Conservation (phyloP, 2,113 vertebrate species). For the Pseudopodoces humilis region DNA sequence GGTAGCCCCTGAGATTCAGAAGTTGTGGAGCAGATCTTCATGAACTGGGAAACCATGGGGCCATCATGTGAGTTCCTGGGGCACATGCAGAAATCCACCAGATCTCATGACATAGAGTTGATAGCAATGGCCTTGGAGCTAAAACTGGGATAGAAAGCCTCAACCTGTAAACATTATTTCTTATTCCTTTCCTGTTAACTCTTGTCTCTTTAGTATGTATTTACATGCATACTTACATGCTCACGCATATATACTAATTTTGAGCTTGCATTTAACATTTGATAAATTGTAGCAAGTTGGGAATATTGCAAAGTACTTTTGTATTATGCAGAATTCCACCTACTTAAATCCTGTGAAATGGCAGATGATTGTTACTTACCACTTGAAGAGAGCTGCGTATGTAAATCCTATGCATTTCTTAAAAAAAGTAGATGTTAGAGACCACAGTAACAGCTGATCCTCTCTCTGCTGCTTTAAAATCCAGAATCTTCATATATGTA, state of each 20-base stretch:
- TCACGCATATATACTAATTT: not conserved
- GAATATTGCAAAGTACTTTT: not conserved
- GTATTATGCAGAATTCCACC: not conserved
- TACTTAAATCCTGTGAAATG: not conserved
- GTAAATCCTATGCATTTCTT: conserved; percentile 34
- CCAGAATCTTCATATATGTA: not conserved
- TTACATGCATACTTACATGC: not conserved
- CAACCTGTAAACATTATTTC: not conserved
- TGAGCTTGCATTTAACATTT: not conserved
- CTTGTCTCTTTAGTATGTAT: not conserved
- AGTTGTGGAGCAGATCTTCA: not conserved
- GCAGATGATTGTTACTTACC: not conserved
- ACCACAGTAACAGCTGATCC: conserved; percentile 17
- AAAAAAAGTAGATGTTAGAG: conserved; percentile 4
- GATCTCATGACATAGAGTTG: not conserved
- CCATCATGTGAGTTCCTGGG: not conserved
- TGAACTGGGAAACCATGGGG: not conserved
- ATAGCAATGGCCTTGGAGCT: not conserved
- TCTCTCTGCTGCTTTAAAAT: conserved; percentile 22
- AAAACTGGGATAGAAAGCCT: not conserved
- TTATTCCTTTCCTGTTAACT: not conserved
- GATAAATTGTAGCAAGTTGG: not conserved
- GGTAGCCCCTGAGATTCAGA: not conserved
- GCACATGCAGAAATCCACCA: not conserved
- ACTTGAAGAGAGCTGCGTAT: not conserved